phyloP scores from a whole-genome alignment of 2,888 invertebrate species.

The Zootermopsis nevadensis region DNA sequence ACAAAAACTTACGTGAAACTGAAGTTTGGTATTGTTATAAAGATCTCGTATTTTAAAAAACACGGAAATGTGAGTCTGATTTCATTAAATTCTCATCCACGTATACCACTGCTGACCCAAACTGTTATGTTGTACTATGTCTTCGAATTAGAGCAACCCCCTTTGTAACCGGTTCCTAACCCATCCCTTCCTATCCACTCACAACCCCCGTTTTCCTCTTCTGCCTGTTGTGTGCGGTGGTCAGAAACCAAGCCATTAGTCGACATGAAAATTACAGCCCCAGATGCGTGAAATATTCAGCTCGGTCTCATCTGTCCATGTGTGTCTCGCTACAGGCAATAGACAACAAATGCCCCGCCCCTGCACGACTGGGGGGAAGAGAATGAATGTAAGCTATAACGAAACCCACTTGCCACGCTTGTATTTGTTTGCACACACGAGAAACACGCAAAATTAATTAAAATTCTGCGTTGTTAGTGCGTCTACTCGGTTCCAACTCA shows the following conservation, averaged over 20 bases:
- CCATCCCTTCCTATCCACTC: not conserved
- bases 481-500: not conserved
- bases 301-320: conserved; percentile 4
- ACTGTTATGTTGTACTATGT: no score
- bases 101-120: no score
- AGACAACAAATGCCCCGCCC: conserved; percentile 23
- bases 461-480: conserved; percentile 5
- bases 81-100: no score
- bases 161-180: no score
- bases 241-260: conserved; percentile 46
- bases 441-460: conserved; percentile 18
- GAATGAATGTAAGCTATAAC: not conserved
- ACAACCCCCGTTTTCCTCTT: not conserved
- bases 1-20: no score
- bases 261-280: conserved; percentile 45
- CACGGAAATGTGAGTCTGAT: no score
- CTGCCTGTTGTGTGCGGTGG: conserved; percentile 36
- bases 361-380: conserved; percentile 10
- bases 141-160: no score
- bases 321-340: conserved; percentile 10
- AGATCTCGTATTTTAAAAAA: no score
- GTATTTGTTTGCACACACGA: not conserved
- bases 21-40: no score
- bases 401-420: not conserved
- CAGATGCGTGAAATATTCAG: conserved; percentile 44